These are phyloP conservation scores for Protonibea diacanthus DNA, from an alignment of 2,797 vertebrate genomes.

Conservation along the genomic window DNA sequence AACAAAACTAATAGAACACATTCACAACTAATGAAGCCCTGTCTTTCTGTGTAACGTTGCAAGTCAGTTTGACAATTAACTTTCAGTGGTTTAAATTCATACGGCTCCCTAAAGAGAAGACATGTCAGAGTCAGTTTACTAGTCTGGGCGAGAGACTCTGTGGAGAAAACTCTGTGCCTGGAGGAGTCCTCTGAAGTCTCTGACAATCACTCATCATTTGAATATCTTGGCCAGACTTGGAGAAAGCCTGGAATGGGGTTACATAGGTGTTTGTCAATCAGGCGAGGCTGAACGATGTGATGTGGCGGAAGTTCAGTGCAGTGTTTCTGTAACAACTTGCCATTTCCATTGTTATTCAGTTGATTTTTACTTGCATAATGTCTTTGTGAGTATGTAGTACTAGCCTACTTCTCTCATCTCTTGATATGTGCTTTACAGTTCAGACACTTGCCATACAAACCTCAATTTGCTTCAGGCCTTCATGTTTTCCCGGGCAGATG, in stretches of 20 bases:
- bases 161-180: neutral
- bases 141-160: too few species aligned
- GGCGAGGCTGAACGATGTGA: too few species aligned
- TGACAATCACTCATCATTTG: neutral
- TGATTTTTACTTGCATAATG: too few species aligned
- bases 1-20: neutral
- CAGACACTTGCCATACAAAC: too few species aligned
- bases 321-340: too few species aligned
- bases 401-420: too few species aligned
- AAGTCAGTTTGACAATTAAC: neutral
- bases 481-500: too few species aligned
- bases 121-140: constrained; percentile 3
- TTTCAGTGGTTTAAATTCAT: neutral
- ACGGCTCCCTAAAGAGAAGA: neutral
- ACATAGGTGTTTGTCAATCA: neutral
- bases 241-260: neutral
- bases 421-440: too few species aligned
- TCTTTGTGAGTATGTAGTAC: too few species aligned
- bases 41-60: neutral
- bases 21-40: neutral
- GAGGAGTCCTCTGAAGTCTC: neutral
- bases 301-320: too few species aligned
- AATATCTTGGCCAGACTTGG: neutral
- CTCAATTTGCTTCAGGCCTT: too few species aligned
- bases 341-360: too few species aligned